phyloP scores from a whole-genome alignment of 2,113 vertebrate genomes.

The Fregata magnificens region DNA sequence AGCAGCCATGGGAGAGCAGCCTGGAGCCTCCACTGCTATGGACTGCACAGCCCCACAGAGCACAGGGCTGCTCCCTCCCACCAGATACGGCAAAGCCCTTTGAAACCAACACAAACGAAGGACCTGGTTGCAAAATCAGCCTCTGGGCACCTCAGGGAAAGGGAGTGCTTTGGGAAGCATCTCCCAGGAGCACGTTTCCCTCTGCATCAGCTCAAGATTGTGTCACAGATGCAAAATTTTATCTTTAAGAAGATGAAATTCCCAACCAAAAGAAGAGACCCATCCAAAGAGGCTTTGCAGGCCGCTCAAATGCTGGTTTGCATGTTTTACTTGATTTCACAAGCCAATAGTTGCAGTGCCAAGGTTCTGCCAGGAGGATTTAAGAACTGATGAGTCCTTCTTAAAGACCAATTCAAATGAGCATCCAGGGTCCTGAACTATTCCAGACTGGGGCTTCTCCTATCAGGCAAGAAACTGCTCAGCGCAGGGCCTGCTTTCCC shows the following conservation, averaged over 20 bases:
- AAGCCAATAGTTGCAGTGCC: neutral
- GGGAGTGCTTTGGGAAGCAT: neutral
- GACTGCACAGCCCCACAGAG: neutral
- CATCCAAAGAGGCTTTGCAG: neutral
- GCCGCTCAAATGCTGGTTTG: neutral
- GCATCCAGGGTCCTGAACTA: neutral
- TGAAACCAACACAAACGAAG: neutral
- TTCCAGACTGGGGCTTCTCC: neutral
- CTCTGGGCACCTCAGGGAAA: neutral
- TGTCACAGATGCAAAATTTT: neutral
- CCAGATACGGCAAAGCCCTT: neutral
- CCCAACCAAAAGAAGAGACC: neutral
- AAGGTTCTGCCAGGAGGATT: neutral
- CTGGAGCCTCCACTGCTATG: neutral
- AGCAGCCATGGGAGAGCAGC: conserved; percentile 48
- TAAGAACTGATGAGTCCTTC: neutral
- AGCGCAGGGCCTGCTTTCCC: neutral
- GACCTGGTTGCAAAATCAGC: neutral
- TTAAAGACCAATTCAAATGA: neutral
- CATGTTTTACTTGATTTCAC: neutral
- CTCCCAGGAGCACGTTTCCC: neutral
- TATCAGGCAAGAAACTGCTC: neutral
- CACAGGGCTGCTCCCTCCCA: neutral
- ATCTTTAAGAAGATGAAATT: neutral
- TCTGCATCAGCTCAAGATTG: neutral